Base-by-base conservation (phyloP, 2,797 vertebrate genomes). In the Benthosema pterotum region DNA sequence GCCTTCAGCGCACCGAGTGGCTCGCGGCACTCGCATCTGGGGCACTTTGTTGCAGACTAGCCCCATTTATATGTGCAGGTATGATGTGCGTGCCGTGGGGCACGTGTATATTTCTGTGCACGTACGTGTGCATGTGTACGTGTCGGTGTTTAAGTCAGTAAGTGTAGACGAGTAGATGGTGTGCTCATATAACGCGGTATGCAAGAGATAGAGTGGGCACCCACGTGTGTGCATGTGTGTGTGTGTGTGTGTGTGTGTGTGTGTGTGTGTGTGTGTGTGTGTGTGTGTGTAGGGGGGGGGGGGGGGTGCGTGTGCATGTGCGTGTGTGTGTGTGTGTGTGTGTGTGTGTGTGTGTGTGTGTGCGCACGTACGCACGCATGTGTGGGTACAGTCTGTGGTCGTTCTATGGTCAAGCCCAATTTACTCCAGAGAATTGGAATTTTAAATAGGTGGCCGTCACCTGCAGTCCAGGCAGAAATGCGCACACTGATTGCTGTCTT, bases 41-140 rank as follows among this genome's bases (percentile, higher is more conserved):
- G 53, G 57, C 48, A 2, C 69, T 81, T 87, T 81, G 74, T 84
- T 82, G 79, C 79, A 79, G 83, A 86, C 82, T 72, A 79, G 75
- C 60, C 67, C 60, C 79, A 80, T 87, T 82, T 85, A 60, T 77
- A 55, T 77, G 53, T 67, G 49, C n/a, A 18, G 43, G 47, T 57
- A 42, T 58, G 17, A 38, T 42, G 63, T 57, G 63, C 57, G 57
- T 73, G 69, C 15, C 57, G 57, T 73, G 69, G n/a, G 9, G n/a
- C 22, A 2, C 5, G 22, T 25, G 9, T 54, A n/a, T n/a, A n/a
- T n/a, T n/a, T n/a, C n/a, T n/a, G n/a, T n/a, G n/a, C 22, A 2
- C 5, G 22, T 25, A 9, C 52, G 71, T 65, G 77, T 69, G 67
- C 51, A 70, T 65, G 75, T 67, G 67, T 80, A 79, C 52, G 53